Conservation (phyloP, 2,888 invertebrate species). For the Calameuta idolon region DNA sequence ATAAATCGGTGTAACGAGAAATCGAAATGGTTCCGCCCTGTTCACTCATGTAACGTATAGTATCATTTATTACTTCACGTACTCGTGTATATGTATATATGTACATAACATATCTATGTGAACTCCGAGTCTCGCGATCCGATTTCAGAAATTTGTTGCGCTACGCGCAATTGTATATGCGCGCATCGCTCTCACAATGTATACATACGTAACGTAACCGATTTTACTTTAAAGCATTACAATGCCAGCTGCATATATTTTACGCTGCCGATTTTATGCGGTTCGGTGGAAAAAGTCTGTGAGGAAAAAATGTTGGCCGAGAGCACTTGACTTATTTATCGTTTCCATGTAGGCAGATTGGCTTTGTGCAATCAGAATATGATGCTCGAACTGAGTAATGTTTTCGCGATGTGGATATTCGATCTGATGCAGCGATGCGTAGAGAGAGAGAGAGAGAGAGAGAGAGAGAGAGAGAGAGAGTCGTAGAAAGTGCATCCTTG, state of each 20-base stretch:
- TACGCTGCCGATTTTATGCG: neutral
- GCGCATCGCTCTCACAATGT: conserved; percentile 32
- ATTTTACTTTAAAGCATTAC: neutral
- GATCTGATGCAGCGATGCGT: conserved; percentile 22
- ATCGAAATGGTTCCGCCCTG: neutral
- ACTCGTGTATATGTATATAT: neutral
- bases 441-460: conserved; percentile 13
- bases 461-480: conserved; percentile 17
- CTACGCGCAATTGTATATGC: conserved; percentile 43
- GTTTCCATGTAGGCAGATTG: neutral
- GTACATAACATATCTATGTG: neutral
- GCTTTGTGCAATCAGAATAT: conserved; percentile 43
- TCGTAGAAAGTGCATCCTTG: conserved; percentile 39
- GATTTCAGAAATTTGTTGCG: conserved; percentile 32
- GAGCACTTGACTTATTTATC: neutral
- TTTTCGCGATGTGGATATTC: neutral
- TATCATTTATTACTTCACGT: neutral
- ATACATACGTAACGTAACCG: neutral
- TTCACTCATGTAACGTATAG: neutral
- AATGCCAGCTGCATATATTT: neutral
- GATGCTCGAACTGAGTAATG: conserved; percentile 32
- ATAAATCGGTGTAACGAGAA: neutral
- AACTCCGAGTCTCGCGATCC: neutral
- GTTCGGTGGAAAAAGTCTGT: neutral
- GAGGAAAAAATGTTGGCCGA: neutral